Evolutionary conservation across 2,797 vertebrate genomes (phyloP).

Genomic region (Labeo calbasu): DNA sequence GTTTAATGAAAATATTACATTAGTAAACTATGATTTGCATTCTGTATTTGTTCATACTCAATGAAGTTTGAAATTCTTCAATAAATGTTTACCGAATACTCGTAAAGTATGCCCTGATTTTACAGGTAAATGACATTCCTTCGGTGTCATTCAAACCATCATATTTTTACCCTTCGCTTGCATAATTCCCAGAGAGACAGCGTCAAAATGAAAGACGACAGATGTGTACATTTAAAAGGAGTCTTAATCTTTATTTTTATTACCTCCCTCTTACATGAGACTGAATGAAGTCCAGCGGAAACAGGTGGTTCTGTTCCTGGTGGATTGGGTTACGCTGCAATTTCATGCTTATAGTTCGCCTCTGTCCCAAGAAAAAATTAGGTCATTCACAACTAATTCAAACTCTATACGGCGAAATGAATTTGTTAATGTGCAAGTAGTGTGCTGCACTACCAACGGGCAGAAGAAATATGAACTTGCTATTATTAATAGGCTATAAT

Average conservation of each 20-base stretch:
- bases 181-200: slow-evolving; percentile 31
- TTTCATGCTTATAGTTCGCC: slow-evolving; percentile 62
- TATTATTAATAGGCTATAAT: background rate
- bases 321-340: slow-evolving; percentile 60
- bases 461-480: background rate
- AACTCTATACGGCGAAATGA: slow-evolving; percentile 9
- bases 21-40: background rate
- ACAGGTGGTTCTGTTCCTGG: slow-evolving; percentile 66
- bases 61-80: background rate
- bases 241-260: slow-evolving; percentile 58
- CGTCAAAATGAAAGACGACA: slow-evolving; percentile 51
- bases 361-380: slow-evolving; percentile 46
- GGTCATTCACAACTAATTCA: slow-evolving; percentile 48
- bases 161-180: slow-evolving; percentile 5
- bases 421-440: slow-evolving; percentile 3
- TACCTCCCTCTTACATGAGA: slow-evolving; percentile 55
- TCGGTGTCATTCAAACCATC: slow-evolving; percentile 25
- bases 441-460: background rate
- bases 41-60: background rate
- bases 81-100: background rate
- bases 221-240: slow-evolving; percentile 55
- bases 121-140: background rate
- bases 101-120: background rate
- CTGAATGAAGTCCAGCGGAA: slow-evolving; percentile 63
- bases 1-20: background rate